A percentile compares a stretch with the other conserved stretches of the same genome.
Conservation (phyloP, 2,888 invertebrate species). For the Cephus pygmeus region DNA sequence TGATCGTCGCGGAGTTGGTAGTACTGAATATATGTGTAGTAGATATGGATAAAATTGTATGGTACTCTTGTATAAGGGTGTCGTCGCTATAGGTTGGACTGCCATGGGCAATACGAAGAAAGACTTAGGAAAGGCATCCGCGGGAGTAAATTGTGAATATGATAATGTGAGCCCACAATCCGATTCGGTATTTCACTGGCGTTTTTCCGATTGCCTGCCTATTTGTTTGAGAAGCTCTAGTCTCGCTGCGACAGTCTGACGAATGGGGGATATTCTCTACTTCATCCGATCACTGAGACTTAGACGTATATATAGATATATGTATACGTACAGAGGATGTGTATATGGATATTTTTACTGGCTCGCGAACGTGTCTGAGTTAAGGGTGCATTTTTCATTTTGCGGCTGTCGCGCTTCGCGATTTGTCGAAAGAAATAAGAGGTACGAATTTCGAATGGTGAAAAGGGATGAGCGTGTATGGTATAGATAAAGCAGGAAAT, state of each 20-base stretch:
- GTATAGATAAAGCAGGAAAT: no score
- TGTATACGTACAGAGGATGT: not conserved
- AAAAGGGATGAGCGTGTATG: no score
- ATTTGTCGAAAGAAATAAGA: not conserved
- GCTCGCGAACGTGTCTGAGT: not conserved
- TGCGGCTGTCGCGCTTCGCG: not conserved
- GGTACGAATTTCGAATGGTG: not conserved
- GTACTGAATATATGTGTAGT: slow-evolving; percentile 19
- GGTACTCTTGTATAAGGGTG: not conserved
- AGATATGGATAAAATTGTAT: not conserved
- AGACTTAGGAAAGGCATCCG: not conserved
- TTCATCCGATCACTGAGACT: slow-evolving; percentile 30
- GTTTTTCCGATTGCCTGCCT: slow-evolving; percentile 58
- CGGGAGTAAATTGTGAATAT: slow-evolving; percentile 58
- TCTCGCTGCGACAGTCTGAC: slow-evolving; percentile 50
- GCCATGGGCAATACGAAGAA: slow-evolving; percentile 9
- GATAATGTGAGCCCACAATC: slow-evolving; percentile 59
- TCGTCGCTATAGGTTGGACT: slow-evolving; percentile 8
- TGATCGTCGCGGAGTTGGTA: slow-evolving; percentile 20
- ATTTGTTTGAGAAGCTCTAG: slow-evolving; percentile 56
- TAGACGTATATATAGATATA: slow-evolving; percentile 4
- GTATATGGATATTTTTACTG: not conserved
- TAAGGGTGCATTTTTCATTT: slow-evolving; percentile 7
- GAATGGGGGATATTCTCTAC: slow-evolving; percentile 53
- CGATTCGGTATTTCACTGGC: slow-evolving; percentile 61